These are phyloP conservation scores for Rostratula benghalensis DNA, from an alignment of 2,113 vertebrate genomes.

Conservation along the genomic window DNA sequence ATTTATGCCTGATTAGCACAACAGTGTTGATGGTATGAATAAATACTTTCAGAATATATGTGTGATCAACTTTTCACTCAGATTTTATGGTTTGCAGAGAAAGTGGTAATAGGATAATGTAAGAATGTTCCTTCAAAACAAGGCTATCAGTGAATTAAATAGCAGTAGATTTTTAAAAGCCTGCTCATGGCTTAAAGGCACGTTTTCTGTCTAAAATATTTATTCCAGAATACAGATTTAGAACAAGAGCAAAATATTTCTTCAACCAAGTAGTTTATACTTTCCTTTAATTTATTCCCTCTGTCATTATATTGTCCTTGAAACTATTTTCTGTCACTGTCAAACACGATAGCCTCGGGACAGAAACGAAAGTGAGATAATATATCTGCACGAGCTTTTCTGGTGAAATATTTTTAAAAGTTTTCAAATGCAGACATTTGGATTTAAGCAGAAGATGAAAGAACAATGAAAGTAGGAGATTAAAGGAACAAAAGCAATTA, in stretches of 20 bases:
- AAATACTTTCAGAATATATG: conserved; percentile 3
- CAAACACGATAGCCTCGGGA: conserved; percentile 34
- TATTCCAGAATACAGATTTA: not conserved
- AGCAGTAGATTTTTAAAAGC: conserved; percentile 9
- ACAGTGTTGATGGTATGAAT: not conserved
- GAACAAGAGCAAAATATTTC: conserved; percentile 8
- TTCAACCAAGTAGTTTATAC: conserved; percentile 1
- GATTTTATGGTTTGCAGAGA: conserved; percentile 12
- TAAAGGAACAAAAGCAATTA: conserved; percentile 38
- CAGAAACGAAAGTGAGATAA: conserved; percentile 30
- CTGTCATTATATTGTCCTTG: conserved; percentile 48
- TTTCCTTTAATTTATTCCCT: conserved; percentile 47
- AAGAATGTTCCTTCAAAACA: not conserved
- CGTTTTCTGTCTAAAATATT: conserved; percentile 18
- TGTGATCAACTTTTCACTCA: conserved; percentile 21
- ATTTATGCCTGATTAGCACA: not conserved
- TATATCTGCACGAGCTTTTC: conserved; percentile 1
- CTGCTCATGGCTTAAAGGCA: not conserved
- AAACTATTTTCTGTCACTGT: conserved; percentile 51
- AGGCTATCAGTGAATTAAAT: not conserved
- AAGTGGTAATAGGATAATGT: not conserved
- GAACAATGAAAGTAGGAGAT: conserved; percentile 24
- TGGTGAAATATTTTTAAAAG: conserved; percentile 34
- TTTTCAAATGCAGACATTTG: conserved; percentile 45
- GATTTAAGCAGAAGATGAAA: conserved; percentile 49